Evolutionary conservation across 2,888 invertebrate species (phyloP), one percentile per base, ranked within the genome.

Genomic region (Lobophora halterata): DNA sequence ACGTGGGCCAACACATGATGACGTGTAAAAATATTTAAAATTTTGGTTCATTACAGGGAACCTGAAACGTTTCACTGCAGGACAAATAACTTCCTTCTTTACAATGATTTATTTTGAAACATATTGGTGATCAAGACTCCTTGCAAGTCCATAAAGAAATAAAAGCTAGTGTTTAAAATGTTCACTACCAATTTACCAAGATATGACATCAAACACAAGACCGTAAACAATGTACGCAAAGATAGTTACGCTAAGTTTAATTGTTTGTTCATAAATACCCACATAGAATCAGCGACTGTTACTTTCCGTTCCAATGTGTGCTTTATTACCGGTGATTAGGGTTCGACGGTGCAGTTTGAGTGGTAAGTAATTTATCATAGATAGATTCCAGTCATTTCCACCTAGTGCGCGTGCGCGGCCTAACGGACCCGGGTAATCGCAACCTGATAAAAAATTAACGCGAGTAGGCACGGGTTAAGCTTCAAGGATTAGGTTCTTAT

Each of bases 391-490:
- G 55, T 58, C 63, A 62, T 68, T 64, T 66, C 61, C 58, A 62
- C 28, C 26, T 18, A 35, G 37, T 27, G 48, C 75, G 72, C 77
- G 71, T 72, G 77, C 76, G 68, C 62, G 58, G 57, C 55, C 61
- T 85, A 82, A 85, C 83, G 80, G 82, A 58, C 62, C 40, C 54
- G 65, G 67, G 76, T 80, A 78, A 82, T 81, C 79, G 72, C 65
- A 39, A 47, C 52, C 63, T 55, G 77, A 77, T 79, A 79, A 79
- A 80, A 79, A 82, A 77, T 55, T 35, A 16, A 42, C 37, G 11
- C 25, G 18, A 23, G 34, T 34, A 34, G 35, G 34, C 35, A 25
- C 35, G 46, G 49, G 47, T 43, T 43, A 38, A 41, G 38, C 47
- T 31, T 24, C 7, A 8, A 27, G 28, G 38, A 12, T 38, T 24